Conservation (phyloP, 2,113 vertebrate species). For the Otis tarda region DNA sequence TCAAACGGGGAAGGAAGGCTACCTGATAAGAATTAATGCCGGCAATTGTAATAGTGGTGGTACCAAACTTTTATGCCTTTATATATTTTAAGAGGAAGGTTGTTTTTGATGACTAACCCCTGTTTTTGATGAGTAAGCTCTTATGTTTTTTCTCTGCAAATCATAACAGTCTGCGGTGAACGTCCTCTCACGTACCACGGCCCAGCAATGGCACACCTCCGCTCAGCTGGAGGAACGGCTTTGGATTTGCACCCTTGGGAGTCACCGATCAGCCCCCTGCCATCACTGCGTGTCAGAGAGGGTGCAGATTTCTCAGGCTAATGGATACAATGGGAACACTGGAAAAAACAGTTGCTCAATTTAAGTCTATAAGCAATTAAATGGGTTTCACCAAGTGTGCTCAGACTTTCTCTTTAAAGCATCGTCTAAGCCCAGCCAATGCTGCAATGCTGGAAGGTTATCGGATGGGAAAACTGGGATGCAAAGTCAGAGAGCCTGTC, state of each 20-base stretch:
- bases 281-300: background rate
- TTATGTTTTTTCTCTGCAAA: slow-evolving; percentile 10
- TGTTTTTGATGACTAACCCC: slow-evolving; percentile 56
- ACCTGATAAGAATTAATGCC: slow-evolving; percentile 50
- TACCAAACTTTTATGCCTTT: slow-evolving; percentile 20
- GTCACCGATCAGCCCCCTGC: background rate
- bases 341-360: background rate
- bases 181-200: background rate
- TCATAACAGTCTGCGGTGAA: background rate
- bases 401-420: background rate
- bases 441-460: background rate
- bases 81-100: slow-evolving; percentile 35
- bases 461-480: background rate
- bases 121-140: slow-evolving; percentile 61
- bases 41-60: background rate
- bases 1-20: slow-evolving; percentile 27
- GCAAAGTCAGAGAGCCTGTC: background rate
- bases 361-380: background rate
- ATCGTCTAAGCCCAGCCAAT: background rate
- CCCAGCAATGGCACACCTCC: background rate
- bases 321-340: background rate
- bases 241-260: background rate
- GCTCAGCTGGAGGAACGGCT: background rate
- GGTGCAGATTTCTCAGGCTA: background rate
- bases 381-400: background rate